These are phyloP conservation scores for Hippopotamus amphibius DNA, from an alignment of 2,113 vertebrate species.

Conservation along the genomic window DNA sequence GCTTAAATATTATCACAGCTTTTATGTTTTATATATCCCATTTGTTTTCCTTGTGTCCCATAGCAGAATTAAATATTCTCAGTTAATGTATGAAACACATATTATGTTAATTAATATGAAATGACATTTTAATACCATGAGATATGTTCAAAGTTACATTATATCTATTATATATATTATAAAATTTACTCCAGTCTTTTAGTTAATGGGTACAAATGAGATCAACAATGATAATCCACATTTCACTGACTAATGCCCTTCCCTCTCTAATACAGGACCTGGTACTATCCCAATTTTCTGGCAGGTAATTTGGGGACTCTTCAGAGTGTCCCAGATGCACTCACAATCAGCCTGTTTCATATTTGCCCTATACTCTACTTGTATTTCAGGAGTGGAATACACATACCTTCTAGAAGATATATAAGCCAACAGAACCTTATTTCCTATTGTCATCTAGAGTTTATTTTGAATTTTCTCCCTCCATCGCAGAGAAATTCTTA, in stretches of 20 bases:
- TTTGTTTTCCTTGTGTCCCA: not conserved
- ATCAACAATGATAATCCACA: not conserved
- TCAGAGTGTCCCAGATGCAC: not conserved
- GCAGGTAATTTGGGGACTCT: not conserved
- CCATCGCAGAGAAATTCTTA: not conserved
- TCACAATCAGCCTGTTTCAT: not conserved
- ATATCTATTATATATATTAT: not conserved
- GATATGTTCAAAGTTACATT: not conserved
- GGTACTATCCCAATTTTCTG: not conserved
- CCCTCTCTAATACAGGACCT: not conserved
- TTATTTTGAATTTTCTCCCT: not conserved
- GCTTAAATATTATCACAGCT: not conserved
- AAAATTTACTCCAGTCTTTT: not conserved
- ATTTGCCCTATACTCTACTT: not conserved
- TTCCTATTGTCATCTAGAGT: not conserved
- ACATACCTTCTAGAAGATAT: not conserved
- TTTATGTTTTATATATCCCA: not conserved
- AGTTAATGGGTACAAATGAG: not conserved
- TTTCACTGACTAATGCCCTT: not conserved
- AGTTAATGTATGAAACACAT: not conserved
- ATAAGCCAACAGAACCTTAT: not conserved
- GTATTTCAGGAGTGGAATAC: not conserved
- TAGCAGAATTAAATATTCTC: not conserved
- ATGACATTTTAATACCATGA: not conserved
- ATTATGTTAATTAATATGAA: not conserved